These are phyloP conservation scores for Gambusia holbrooki DNA, from an alignment of 2,113 vertebrate species.

Conservation along the genomic window DNA sequence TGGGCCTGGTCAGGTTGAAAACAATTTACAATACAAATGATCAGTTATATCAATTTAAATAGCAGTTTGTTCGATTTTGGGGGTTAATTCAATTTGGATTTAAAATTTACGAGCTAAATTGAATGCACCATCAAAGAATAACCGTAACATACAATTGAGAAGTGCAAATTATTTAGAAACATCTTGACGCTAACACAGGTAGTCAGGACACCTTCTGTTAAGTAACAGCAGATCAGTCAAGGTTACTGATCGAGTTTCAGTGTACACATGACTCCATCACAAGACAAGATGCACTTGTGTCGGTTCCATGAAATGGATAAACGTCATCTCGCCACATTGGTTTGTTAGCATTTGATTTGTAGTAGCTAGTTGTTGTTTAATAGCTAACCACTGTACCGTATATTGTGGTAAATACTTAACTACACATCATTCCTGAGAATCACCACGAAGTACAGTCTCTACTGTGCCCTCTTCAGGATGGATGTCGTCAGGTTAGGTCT, in stretches of 20 bases:
- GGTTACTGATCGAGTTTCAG: conserved; percentile 36
- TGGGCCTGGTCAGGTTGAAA: no score
- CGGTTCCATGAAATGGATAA: conserved; percentile 87
- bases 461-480: no score
- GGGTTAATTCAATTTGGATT: background rate
- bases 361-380: background rate
- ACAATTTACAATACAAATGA: no score
- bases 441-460: no score
- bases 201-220: conserved; percentile 2
- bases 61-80: background rate
- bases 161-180: background rate
- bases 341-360: background rate
- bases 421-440: no score
- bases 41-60: background rate
- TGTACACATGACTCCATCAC: background rate
- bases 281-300: conserved; percentile 82
- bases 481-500: no score
- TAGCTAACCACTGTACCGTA: conserved; percentile 2
- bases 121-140: background rate
- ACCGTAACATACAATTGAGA: background rate
- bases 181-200: background rate
- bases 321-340: rapidly evolving
- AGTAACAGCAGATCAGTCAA: conserved; percentile 34
- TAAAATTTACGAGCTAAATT: background rate
- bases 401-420: background rate